Evolutionary conservation across 2,888 invertebrate genomes (phyloP), one percentile per base, ranked within the genome.

Genomic region (Germaria angustata): DNA sequence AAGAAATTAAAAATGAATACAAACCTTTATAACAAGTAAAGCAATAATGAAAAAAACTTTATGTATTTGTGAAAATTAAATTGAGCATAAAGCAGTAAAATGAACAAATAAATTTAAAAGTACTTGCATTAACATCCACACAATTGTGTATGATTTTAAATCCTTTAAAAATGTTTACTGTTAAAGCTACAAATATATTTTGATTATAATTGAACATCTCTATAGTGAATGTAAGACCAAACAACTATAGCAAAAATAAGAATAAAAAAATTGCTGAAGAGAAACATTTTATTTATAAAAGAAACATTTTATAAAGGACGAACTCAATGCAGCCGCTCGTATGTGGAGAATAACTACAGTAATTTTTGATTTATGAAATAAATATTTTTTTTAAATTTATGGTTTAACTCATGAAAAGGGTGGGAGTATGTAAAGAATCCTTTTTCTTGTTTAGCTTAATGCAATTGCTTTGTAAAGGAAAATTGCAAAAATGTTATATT

Each of bases 61-160:
- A 32, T 57, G 51, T 73, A 63, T 73, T 63, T 73, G 63, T 65
- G 41, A 55, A 51, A 73, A 63, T 73, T 73, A 44, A 63, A 73
- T 73, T 73, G 73, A 73, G 63, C 73, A 65, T 63, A 44, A 8
- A 24, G n/a, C 55, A 55, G 13, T 11, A 22, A 55, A 13, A 55
- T 24, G n/a, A 24, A 17, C 32, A 55, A 24, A 55, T 24, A 55
- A 24, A 34, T 32, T 24, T 15, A 53, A 22, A 55, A 7, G 9
- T 17, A 28, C 1, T 9, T 2, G 17, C 13, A 55, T n/a, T 32
- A 2, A 51, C 22, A 22, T 11, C 1, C 11, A 17, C n/a, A 17
- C 55, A 55, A 11, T n/a, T 53, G 15, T 7, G 4, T 34, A 55
- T 0, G 24, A 13, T 3, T 28, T 36, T 51, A 66, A n/a, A 66